phyloP scores from a whole-genome alignment of 2,888 invertebrate genomes.

The Ommatoiulus sabulosus region DNA sequence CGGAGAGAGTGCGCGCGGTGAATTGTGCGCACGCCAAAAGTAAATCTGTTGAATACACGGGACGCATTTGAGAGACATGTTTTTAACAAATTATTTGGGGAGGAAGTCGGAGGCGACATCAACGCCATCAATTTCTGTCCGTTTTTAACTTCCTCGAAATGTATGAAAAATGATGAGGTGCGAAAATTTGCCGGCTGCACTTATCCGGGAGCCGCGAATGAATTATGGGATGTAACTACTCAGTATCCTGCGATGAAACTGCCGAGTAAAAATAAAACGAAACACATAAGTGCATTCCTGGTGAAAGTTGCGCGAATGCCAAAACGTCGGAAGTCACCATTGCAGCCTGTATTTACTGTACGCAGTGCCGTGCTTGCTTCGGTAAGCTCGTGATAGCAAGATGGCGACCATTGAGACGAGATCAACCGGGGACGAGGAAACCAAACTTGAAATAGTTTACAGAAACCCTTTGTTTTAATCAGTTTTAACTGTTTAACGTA shows the following conservation, averaged over 20 bases:
- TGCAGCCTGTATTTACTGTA: neutral
- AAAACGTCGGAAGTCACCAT: neutral
- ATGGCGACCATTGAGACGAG: neutral
- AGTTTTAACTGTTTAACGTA: too few relatives aligned
- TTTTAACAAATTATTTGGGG: too few relatives aligned
- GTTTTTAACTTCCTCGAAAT: neutral
- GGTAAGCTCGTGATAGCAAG: neutral
- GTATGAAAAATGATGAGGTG: neutral
- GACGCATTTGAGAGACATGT: too few relatives aligned
- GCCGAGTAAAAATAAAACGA: slow-evolving; percentile 22
- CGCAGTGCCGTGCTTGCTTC: too few relatives aligned
- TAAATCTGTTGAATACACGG: too few relatives aligned
- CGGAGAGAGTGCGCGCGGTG: too few relatives aligned
- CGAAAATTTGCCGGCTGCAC: neutral
- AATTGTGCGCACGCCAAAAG: too few relatives aligned
- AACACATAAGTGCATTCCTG: slow-evolving; percentile 38
- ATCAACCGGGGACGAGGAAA: too few relatives aligned
- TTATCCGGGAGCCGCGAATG: neutral
- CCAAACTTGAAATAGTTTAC: too few relatives aligned
- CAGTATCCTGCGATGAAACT: neutral
- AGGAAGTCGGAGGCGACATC: too few relatives aligned
- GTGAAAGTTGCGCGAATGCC: neutral
- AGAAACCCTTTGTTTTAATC: too few relatives aligned
- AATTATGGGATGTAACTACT: neutral
- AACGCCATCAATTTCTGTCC: neutral